Base-by-base conservation (phyloP, 35 echinoderm and acorn worm species). In the Ptychodera flava region DNA sequence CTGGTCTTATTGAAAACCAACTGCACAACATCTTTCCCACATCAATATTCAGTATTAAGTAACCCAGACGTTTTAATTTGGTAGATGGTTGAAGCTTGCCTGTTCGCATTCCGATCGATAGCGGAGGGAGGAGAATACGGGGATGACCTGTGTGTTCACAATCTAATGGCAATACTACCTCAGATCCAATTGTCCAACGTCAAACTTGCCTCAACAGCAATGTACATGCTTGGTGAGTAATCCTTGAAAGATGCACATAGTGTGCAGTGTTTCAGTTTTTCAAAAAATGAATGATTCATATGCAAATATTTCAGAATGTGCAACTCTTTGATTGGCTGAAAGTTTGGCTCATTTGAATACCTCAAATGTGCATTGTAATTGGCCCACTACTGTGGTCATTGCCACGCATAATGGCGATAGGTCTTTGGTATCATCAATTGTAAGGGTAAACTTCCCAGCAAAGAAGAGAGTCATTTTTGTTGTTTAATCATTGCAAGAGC, bases 81-180 rank as follows among this genome's bases (percentile, higher is more conserved):
- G 22, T 22, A 99, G 96, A 92, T 91, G 81, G 84, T 99, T 35
- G 96, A 99, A 36, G 93, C 96, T 0, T 99, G 93, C 37, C 78
- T 99, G 75, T 99, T 99, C 92, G 96, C 96, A 76, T 99, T 99
- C 82, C 90, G 93, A 31, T 94, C 96, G 16, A 93, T 99, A 78
- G 96, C 96, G 22, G 96, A 99, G 82, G 96, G 93, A 15, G 96
- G 96, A 35, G 93, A 99, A 30, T 94, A 92, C 79, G 90, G 96
- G 6, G 92, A 94, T 36, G 91, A 93, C 84, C 88, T 88, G 32
- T 94, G 92, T 83, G 92, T 94, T 28, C 78, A 89, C 30, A 91
- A 99, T 85, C 82, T 99, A 28, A 86, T 99, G 1, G 36, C 77
- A 83, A 90, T 99, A 0, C 85, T 94, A 1, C 78, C 89, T 82